Percentiles rank a stretch among this genome's conserved stretches.
Conservation (phyloP, 1,140 invertebrate genomes). For the Drosophila teissieri region DNA sequence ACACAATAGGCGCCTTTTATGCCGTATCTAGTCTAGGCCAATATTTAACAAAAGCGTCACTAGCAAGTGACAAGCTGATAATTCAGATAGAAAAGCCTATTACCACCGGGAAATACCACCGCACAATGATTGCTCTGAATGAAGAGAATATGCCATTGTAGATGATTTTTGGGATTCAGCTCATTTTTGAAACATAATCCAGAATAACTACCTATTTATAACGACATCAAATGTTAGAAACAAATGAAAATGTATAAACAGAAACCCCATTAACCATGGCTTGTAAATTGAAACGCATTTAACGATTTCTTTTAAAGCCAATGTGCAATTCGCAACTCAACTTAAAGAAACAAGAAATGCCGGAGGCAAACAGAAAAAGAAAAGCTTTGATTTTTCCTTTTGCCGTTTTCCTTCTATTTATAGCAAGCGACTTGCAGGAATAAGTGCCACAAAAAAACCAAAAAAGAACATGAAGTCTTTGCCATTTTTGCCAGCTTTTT, state of each 20-base stretch:
- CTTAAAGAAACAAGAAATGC: slow-evolving; percentile 16
- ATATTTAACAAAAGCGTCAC: slow-evolving; percentile 50
- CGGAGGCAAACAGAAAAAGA: slow-evolving; percentile 2
- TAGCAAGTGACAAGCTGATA: slow-evolving; percentile 33
- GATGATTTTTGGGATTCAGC: background rate
- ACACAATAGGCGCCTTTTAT: slow-evolving; percentile 49
- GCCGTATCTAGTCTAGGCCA: slow-evolving; percentile 44
- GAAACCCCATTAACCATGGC: too few species aligned
- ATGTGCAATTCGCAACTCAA: slow-evolving; percentile 8
- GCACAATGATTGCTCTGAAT: background rate
- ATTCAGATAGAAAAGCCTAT: slow-evolving; percentile 43
- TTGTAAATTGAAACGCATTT: background rate
- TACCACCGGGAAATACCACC: slow-evolving; percentile 1
- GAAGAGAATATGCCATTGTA: background rate
- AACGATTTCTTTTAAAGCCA: background rate
- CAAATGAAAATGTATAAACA: background rate
- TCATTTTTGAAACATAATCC: background rate
- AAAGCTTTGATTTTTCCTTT: slow-evolving; percentile 42
- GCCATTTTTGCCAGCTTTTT: slow-evolving; percentile 43
- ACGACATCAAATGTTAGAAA: background rate
- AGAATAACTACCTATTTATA: background rate
- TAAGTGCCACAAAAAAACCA: slow-evolving; percentile 29
- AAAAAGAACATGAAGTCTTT: slow-evolving; percentile 62
- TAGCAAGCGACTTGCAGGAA: slow-evolving; percentile 45
- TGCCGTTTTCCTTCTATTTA: slow-evolving; percentile 75